Evolutionary conservation across 2,113 vertebrate genomes (phyloP).

Genomic region (Proterorhinus semilunaris): DNA sequence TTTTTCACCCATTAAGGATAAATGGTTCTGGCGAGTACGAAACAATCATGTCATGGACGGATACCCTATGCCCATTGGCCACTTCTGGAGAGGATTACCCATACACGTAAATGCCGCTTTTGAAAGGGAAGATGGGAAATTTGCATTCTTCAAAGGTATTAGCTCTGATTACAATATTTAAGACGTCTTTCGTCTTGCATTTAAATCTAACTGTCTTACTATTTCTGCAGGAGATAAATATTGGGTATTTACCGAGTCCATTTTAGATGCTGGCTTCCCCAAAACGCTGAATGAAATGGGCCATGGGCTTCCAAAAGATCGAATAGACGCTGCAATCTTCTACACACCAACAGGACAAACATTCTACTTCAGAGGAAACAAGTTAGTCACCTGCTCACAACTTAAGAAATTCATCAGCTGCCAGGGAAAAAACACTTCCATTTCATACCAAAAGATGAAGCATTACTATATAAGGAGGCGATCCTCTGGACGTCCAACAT

Average conservation of each 20-base stretch:
- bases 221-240: constrained; percentile 79
- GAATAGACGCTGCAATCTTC: constrained; percentile 84
- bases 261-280: constrained; percentile 82
- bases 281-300: constrained; percentile 83
- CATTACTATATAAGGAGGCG: constrained; percentile 25
- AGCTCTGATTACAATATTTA: not conserved
- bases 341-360: constrained; percentile 89
- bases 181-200: not conserved
- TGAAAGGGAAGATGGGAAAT: constrained; percentile 89
- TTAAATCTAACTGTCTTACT: not conserved
- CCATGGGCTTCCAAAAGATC: constrained; percentile 82
- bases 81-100: constrained; percentile 89
- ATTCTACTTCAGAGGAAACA: constrained; percentile 87
- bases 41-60: constrained; percentile 85
- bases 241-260: constrained; percentile 88
- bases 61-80: constrained; percentile 89
- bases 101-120: constrained; percentile 82
- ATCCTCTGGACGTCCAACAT: not conserved
- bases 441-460: constrained; percentile 13
- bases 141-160: constrained; percentile 89
- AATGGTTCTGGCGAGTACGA: constrained; percentile 91
- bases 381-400: constrained; percentile 74
- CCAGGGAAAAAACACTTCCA: constrained; percentile 12
- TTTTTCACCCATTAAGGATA: constrained; percentile 59
- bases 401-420: constrained; percentile 1